Evolutionary conservation across 1,140 invertebrate genomes (phyloP), one percentile per base, ranked within the genome.

Genomic region (Drosophila mojavensis): DNA sequence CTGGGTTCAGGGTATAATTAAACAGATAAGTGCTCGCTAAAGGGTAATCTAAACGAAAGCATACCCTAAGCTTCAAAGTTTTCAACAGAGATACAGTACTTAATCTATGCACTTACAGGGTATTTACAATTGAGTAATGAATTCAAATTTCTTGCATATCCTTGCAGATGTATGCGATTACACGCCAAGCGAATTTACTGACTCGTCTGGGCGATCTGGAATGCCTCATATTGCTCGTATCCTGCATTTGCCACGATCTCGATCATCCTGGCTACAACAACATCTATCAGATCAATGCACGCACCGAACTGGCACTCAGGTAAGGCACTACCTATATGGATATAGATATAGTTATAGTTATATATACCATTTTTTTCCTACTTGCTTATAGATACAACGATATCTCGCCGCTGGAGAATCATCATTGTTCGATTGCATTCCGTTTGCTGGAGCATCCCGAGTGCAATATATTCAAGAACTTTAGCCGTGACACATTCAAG

Each of bases 211-310:
- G 95, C 20, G 94, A 96, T 48, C 94, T 97, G 61, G 97, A 97
- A 92, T 94, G 96, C 45, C 93, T 97, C 10, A 95, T 97, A 48
- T 93, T 98, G 36, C 94, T 98, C 30, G 96, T 96, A 13, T 97
- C 97, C 9, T 97, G 96, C 91, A 96, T 98, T 43, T 97, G 97
- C 84, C 97, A 98, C 92, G 97, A 98, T 93, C 93, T 98, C 26
- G 97, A 98, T 91, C 97, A 98, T 94, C 97, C 97, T 5, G 97
- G 97, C 30, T 97, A 97, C 90, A 97, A 97, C 92, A 97, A 97
- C 82, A 96, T 96, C 69, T 97, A 97, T 93, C 96, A 97, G 93
- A 97, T 97, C 78, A 98, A 98, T 92, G 96, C 97, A 24, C 94
- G 95, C 69, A 97, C 97, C 6, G 97, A 97, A 85, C 92, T 98